Evolutionary conservation across 2,797 vertebrate species (phyloP), one percentile per base, ranked within the genome.

Genomic region (Amphiprion clarkii): DNA sequence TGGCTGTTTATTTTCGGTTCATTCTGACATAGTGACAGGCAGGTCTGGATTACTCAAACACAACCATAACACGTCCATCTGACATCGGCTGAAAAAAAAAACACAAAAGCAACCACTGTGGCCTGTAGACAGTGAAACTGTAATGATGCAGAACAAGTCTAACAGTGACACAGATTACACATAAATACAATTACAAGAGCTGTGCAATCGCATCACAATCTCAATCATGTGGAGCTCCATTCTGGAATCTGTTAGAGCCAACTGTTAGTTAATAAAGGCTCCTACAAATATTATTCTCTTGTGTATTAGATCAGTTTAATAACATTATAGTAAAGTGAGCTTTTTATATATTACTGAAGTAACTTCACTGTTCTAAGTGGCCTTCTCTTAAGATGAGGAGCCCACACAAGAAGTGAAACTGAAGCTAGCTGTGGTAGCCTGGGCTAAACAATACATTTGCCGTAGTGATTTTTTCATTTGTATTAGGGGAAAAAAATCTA

Each of bases 31-130:
- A 13, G 46, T 29, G 58, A 46, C 42, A 33, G 85, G 71, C 42
- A 39, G 85, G 71, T 86, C 73, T 84, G 79, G 74, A 80, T 46
- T 58, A 71, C 40, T 85, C 36, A 6, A 66, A 57, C 53, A 40
- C 19, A 76, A 76, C 54, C 72, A 66, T 21, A 76, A 62, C 56
- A 10, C 59, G 27, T 54, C 29, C 17, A 27, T 31, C 48, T 67
- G 54, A 83, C 57, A 61, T 21, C 9, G 51, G 51, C 42, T 63
- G 54, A 17, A 62, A 61, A 39, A 40, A 42, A 44, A 2, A 17
- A 14, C 44, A 27, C 39, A 17, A 48, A n/a, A 49, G 19, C 5
- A 44, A 46, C 46, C 61, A 56, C 36, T 39, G 9, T 2, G 36
- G 36, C 10, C 36, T 10, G 36, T 39, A 39, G 36, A 39, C 54